These are phyloP conservation scores for Antennarius maculatus DNA, from an alignment of 2,797 vertebrate species.

Conservation along the genomic window DNA sequence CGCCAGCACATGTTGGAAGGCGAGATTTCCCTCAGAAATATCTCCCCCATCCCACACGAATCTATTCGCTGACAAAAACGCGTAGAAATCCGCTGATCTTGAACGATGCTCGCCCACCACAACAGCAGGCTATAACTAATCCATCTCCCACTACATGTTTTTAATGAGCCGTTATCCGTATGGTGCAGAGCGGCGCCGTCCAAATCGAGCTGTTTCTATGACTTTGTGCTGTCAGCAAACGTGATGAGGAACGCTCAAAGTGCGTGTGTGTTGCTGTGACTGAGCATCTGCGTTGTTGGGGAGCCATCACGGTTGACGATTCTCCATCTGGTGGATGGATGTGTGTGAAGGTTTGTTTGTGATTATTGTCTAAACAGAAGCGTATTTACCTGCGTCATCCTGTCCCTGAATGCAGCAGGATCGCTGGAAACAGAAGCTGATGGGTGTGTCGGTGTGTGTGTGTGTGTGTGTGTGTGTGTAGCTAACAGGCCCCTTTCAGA, in stretches of 20 bases:
- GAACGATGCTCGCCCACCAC: slow-evolving; percentile 49
- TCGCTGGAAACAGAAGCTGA: slow-evolving; percentile 67
- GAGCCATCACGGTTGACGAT: slow-evolving; percentile 45
- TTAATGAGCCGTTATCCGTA: slow-evolving; percentile 73
- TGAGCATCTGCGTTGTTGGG: slow-evolving; percentile 61
- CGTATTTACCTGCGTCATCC: slow-evolving; percentile 60
- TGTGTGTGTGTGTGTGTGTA: not conserved
- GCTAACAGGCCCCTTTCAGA: slow-evolving; percentile 64
- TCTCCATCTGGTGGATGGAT: slow-evolving; percentile 57
- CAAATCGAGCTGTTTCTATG: slow-evolving; percentile 52
- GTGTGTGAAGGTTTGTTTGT: slow-evolving; percentile 27
- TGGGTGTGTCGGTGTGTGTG: slow-evolving; percentile 31
- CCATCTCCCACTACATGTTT: slow-evolving; percentile 73
- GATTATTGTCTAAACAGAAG: slow-evolving; percentile 40
- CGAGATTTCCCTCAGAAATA: slow-evolving; percentile 27
- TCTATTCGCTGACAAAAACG: slow-evolving; percentile 52
- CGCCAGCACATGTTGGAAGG: slow-evolving; percentile 25
- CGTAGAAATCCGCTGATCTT: slow-evolving; percentile 51
- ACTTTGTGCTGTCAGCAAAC: slow-evolving; percentile 76
- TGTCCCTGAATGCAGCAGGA: slow-evolving; percentile 55
- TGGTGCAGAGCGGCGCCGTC: slow-evolving; percentile 51
- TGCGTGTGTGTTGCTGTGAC: slow-evolving; percentile 38
- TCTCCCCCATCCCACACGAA: slow-evolving; percentile 44
- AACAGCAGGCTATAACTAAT: slow-evolving; percentile 70
- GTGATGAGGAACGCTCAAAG: slow-evolving; percentile 33